Evolutionary conservation across 2,113 vertebrate genomes (phyloP), one percentile per base, ranked within the genome.

Genomic region (Salvelinus sp.): DNA sequence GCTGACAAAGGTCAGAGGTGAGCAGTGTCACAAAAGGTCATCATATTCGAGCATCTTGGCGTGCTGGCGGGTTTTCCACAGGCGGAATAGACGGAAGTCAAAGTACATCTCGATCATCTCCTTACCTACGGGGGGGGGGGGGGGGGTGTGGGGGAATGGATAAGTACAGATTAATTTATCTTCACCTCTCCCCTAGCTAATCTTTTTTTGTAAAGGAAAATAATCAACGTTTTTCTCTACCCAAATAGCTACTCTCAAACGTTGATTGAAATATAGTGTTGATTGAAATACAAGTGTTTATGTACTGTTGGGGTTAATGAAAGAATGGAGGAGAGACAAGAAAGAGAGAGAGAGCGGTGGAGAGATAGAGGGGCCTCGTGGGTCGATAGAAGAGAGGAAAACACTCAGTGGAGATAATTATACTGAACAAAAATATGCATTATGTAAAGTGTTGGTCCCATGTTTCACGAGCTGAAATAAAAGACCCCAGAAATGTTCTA

Each of bases 91-190:
- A 75, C 97, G 97, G 91, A 98, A 99, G 91, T 99, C 96, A 76
- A 99, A 99, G 92, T 97, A 99, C 84, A 91, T 96, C 91, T 99
- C 97, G 3, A 99, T 99, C 96, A 99, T 96, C 90, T 96, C 95
- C 93, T 98, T 99, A 83, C 97, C 97, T 99, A 82, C 12, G 68
- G 1, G 20, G 28, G 20, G 69, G 5, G 6, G 6, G 63, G 22
- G 33, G 30, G 4, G 4, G 28, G 28, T 3, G 28, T 0, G 28
- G 16, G 18, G 66, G 6, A 44, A 1, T 20, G 6, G 16, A 30
- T 67, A 16, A 67, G 6, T 60, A 60, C 58, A 60, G 58, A 5
- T 38, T 22, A 0, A 22, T 22, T 67, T 4, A 94, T 95, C 93
- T 95, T 93, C 84, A 92, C 91, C 90, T 2, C 33, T 38, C 33